phyloP scores from a whole-genome alignment of 2,888 invertebrate genomes.

The Apamea monoglypha region DNA sequence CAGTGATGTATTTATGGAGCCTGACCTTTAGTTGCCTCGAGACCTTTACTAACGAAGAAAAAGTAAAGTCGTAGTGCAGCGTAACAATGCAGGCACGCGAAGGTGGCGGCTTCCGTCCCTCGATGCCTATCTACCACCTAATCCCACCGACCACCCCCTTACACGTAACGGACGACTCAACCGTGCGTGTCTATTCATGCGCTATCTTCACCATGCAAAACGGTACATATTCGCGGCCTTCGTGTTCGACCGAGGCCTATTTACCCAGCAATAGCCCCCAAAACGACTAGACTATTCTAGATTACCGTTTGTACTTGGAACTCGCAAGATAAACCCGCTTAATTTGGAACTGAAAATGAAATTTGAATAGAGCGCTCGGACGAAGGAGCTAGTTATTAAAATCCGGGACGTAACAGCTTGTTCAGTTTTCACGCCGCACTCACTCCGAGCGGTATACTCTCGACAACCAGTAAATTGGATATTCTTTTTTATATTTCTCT shows the following conservation, averaged over 20 bases:
- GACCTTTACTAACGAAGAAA: conserved; percentile 70
- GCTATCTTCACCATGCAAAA: conserved; percentile 64
- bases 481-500: neutral
- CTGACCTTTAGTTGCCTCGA: conserved; percentile 74
- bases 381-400: conserved; percentile 56
- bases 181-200: conserved; percentile 69
- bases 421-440: conserved; percentile 47
- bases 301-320: conserved; percentile 23
- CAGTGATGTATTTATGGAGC: conserved; percentile 73
- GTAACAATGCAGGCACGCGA: conserved; percentile 76
- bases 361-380: conserved; percentile 47
- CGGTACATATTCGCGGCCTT: conserved; percentile 57
- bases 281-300: conserved; percentile 35
- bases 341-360: conserved; percentile 42
- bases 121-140: conserved; percentile 71
- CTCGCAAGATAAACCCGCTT: conserved; percentile 33
- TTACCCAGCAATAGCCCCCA: conserved; percentile 32
- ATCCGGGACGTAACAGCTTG: conserved; percentile 45
- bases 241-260: conserved; percentile 49
- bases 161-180: conserved; percentile 53
- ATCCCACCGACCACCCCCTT: conserved; percentile 63
- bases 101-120: conserved; percentile 72
- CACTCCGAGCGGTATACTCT: conserved; percentile 21
- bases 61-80: conserved; percentile 71
- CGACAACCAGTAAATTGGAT: conserved; percentile 13